These are phyloP conservation scores for Lates calcarifer DNA, from an alignment of 2,113 vertebrate genomes.

Conservation along the genomic window DNA sequence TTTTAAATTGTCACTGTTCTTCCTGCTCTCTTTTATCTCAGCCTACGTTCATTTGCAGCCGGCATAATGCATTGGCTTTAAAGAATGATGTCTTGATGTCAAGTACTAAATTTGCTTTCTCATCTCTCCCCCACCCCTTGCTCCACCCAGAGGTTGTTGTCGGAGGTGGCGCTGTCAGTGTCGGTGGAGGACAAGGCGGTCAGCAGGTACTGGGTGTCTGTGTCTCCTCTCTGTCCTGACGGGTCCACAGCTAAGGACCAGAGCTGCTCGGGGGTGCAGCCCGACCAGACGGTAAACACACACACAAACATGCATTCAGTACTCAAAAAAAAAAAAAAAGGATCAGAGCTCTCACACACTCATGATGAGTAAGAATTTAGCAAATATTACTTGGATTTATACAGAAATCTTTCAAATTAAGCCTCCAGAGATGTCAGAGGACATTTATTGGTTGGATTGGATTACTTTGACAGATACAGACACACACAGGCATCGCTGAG, in stretches of 20 bases:
- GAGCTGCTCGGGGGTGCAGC: slow-evolving; percentile 91
- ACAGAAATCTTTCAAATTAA: not conserved
- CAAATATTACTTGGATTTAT: not conserved
- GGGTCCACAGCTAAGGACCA: slow-evolving; percentile 86
- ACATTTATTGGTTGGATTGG: slow-evolving; percentile 34
- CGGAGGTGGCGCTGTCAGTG: slow-evolving; percentile 92
- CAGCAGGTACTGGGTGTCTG: slow-evolving; percentile 89
- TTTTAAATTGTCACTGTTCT: slow-evolving; percentile 22
- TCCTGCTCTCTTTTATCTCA: slow-evolving; percentile 2
- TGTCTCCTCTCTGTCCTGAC: slow-evolving; percentile 92
- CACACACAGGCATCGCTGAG: slow-evolving; percentile 24
- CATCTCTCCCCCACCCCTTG: not conserved
- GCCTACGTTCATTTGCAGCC: not conserved
- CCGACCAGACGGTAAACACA: slow-evolving; percentile 89
- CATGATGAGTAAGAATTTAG: not conserved
- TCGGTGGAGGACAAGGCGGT: slow-evolving; percentile 89
- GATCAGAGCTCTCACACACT: not conserved
- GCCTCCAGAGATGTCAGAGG: not conserved
- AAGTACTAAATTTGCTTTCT: not conserved
- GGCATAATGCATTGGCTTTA: not conserved
- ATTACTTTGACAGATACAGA: slow-evolving; percentile 28
- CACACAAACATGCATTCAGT: not conserved
- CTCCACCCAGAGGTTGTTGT: slow-evolving; percentile 88
- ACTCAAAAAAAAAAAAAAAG: no score
- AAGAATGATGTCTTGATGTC: not conserved